These are phyloP conservation scores for Incurvaria masculella DNA, from an alignment of 2,888 invertebrate species.

Conservation along the genomic window DNA sequence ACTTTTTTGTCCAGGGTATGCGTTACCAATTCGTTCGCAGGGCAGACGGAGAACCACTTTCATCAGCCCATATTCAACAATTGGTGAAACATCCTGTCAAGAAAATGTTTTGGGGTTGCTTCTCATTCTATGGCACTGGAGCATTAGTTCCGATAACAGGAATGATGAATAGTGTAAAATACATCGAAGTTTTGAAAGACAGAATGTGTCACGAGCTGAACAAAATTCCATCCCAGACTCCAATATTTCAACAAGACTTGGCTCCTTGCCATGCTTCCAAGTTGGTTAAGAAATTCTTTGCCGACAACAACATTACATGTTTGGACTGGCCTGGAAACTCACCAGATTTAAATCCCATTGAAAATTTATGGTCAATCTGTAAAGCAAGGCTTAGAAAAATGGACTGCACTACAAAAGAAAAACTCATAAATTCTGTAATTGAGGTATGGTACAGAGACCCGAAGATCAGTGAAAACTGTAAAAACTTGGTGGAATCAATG, in stretches of 20 bases:
- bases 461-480: neutral
- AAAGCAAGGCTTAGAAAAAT: neutral
- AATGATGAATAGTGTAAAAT: conserved; percentile 1
- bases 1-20: conserved; percentile 1
- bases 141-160: neutral
- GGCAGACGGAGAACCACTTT: conserved; percentile 1
- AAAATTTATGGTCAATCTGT: conserved; percentile 1
- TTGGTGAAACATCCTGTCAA: neutral
- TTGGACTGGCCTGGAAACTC: too few species aligned
- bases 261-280: neutral
- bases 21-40: neutral
- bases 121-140: neutral
- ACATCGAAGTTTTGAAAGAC: neutral
- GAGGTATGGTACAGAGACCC: neutral
- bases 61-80: neutral
- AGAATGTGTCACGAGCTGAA: too few species aligned
- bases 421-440: neutral
- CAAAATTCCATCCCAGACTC: neutral
- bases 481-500: neutral
- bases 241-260: neutral
- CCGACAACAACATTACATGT: too few species aligned
- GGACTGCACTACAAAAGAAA: neutral
- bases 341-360: neutral
- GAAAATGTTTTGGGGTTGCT: neutral
- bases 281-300: too few species aligned